Evolutionary conservation across 2,113 vertebrate genomes (phyloP).

Genomic region (Corvus cornix): DNA sequence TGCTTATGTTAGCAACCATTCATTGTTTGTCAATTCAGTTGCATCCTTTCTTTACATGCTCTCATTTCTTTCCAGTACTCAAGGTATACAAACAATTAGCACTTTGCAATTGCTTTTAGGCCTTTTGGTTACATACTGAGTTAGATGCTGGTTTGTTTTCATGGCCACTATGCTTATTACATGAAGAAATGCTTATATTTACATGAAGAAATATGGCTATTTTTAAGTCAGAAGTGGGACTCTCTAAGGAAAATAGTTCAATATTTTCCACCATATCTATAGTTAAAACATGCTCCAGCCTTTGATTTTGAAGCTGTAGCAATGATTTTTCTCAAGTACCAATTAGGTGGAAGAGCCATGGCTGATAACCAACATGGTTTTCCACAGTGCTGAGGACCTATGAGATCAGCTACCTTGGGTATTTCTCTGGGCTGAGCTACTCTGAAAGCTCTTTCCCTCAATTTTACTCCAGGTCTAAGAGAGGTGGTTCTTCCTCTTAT

Average conservation of each 20-base stretch:
- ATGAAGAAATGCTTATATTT: background rate
- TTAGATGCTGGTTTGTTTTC: background rate
- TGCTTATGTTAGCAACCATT: background rate
- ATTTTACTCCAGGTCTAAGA: background rate
- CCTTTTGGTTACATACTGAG: background rate
- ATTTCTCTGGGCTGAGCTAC: background rate
- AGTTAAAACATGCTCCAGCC: background rate
- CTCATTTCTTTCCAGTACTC: background rate
- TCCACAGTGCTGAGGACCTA: accelerated
- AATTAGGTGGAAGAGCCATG: background rate
- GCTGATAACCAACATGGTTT: background rate
- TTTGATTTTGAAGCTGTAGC: background rate
- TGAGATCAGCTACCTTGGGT: background rate
- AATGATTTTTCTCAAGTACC: background rate
- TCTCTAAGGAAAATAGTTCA: background rate
- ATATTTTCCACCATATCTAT: background rate
- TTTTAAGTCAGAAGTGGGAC: background rate
- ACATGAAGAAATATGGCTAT: background rate
- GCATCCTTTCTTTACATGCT: background rate
- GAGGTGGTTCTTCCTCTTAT: background rate
- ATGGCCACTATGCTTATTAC: background rate
- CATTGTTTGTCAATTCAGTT: background rate
- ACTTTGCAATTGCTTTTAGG: background rate
- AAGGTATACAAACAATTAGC: background rate
- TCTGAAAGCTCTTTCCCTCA: background rate